These are phyloP conservation scores for Saguinus oedipus DNA, from an alignment of 2,797 vertebrate genomes.

Conservation along the genomic window DNA sequence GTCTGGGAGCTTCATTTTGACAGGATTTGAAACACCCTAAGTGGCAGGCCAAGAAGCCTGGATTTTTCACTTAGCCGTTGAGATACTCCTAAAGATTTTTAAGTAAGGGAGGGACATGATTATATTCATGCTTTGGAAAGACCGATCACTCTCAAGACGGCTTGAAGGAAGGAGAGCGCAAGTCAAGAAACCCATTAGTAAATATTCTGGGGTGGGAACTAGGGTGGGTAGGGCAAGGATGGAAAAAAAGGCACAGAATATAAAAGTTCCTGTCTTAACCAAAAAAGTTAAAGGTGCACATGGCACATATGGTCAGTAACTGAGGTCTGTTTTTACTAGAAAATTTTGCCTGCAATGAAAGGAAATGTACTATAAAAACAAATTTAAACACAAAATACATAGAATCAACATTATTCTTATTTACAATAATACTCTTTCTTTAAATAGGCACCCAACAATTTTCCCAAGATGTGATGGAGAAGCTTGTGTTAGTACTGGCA, in stretches of 20 bases:
- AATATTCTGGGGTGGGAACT: background rate
- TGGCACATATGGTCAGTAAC: background rate
- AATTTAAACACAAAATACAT: background rate
- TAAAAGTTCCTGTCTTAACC: background rate
- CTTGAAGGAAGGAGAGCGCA: background rate
- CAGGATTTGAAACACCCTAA: background rate
- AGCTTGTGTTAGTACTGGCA: constrained; percentile 64
- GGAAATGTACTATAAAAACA: background rate
- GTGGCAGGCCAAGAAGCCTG: background rate
- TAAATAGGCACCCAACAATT: constrained; percentile 44
- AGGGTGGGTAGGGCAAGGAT: background rate
- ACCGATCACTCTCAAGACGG: background rate
- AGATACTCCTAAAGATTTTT: background rate
- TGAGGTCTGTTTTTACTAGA: background rate
- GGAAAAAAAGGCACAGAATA: background rate
- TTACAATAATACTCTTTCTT: background rate
- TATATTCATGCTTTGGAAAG: background rate
- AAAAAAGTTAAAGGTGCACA: background rate
- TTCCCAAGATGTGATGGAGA: constrained; percentile 70
- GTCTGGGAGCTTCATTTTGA: background rate
- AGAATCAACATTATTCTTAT: background rate
- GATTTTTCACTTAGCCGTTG: background rate
- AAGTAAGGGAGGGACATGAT: background rate
- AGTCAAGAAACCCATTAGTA: background rate
- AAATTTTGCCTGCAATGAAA: background rate